Conservation (phyloP, 2,888 invertebrate species). For the Brachynemurus nebulosus region DNA sequence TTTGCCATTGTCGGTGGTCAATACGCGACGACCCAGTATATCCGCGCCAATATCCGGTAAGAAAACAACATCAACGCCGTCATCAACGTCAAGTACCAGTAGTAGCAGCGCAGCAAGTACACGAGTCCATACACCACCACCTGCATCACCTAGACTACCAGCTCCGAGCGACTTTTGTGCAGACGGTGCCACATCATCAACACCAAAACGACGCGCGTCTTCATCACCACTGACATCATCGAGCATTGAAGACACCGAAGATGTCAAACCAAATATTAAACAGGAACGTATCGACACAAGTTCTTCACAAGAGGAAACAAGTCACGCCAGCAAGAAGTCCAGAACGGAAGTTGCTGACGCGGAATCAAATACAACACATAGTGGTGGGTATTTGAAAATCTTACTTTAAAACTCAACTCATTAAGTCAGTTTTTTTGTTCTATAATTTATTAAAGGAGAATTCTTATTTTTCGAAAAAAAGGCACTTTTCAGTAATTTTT, state of each 20-base stretch:
- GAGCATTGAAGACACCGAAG: conserved; percentile 32
- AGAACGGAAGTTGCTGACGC: conserved; percentile 76
- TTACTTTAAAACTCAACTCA: no score
- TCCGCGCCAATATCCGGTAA: conserved; percentile 51
- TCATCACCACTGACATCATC: conserved; percentile 30
- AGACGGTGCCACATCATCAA: conserved; percentile 71
- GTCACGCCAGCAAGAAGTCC: conserved; percentile 50
- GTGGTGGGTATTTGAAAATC: no score
- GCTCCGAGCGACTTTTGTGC: conserved; percentile 53
- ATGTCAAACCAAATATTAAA: conserved; percentile 40
- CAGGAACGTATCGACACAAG: conserved; percentile 53
- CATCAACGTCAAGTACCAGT: not conserved
- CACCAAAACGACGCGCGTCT: conserved; percentile 49
- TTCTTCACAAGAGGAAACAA: conserved; percentile 44
- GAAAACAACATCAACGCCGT: conserved; percentile 24
- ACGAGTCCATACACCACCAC: conserved; percentile 60
- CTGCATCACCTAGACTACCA: conserved; percentile 49
- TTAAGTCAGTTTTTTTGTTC: no score
- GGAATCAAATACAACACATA: conserved; percentile 81
- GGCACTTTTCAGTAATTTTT: no score
- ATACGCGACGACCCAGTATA: conserved; percentile 52
- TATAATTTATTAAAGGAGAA: no score
- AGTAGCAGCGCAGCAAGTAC: conserved; percentile 27
- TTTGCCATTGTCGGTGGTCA: conserved; percentile 57
- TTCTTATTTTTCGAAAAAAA: no score